Evolutionary conservation across 2,113 vertebrate species (phyloP), one percentile per base, ranked within the genome.

Genomic region (Catharus bicknelli): DNA sequence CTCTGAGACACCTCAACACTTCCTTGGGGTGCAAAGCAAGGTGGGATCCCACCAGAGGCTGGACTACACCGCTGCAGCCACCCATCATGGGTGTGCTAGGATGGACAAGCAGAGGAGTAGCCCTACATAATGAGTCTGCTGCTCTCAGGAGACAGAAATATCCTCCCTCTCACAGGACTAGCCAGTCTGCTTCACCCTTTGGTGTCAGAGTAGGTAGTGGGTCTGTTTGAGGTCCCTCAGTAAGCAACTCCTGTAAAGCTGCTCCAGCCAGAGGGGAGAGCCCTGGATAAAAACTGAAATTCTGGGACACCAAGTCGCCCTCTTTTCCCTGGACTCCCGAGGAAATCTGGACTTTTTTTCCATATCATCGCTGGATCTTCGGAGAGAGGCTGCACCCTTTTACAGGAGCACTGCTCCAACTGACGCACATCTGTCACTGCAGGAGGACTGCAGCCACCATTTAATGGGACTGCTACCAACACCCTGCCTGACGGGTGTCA

Each of bases 81-180:
- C 7, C 4, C 42, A 17, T 36, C 0, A 2, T 4, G 61, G 51
- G 45, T 3, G 1, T 26, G 22, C 16, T 43, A 32, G 20, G n/a
- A 53, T 16, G 18, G 13, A 57, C 23, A 73, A 73, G 47, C 42
- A 83, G 43, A 74, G 29, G 18, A 88, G 45, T 13, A 57, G 14
- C 13, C 82, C n/a, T 62, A 30, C 13, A 27, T 53, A 53, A 34
- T 36, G 16, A 36, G 13, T 26, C 36, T 66, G 10, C 30, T 69
- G 3, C 30, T 90, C 32, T 34, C 20, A 69, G n/a, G 45, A 48
- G 45, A 42, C 5, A 5, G n/a, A 90, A 89, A 38, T 16, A 59
- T 22, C 5, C 5, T 59, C 4, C 7, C 11, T 16, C 14, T 50
- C 6, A 30, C 17, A 69, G 10, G 15, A 61, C 9, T 16, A 42